Evolutionary conservation across 1,140 invertebrate genomes (phyloP).

Genomic region (Drosophila ogumai): DNA sequence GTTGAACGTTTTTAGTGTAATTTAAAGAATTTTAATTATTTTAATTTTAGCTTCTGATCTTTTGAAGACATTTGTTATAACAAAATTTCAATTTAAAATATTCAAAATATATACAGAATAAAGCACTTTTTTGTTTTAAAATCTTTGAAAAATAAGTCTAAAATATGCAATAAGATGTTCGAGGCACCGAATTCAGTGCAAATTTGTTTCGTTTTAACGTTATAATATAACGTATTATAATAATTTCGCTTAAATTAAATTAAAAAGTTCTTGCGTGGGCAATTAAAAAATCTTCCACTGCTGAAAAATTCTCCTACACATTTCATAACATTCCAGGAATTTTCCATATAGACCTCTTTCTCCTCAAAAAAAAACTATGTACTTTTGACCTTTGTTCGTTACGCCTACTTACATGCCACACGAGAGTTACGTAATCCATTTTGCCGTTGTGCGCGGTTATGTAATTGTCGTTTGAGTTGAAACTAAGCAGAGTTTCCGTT

Average conservation of each 20-base stretch:
- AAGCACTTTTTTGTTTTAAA: no score
- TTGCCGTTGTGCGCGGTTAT: constrained; percentile 50
- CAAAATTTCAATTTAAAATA: no score
- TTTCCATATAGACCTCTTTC: not conserved
- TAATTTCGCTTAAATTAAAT: no score
- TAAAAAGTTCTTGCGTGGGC: no score
- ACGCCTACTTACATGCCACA: constrained; percentile 60
- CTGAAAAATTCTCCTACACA: not conserved
- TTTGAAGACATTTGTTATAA: not conserved
- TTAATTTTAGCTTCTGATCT: no score
- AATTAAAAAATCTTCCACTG: no score
- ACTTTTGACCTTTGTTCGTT: constrained; percentile 49
- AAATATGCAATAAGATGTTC: no score
- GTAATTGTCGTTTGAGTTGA: constrained; percentile 34
- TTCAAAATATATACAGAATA: no score
- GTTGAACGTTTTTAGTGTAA: not conserved
- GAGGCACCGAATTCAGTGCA: no score
- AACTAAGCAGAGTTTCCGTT: constrained; percentile 17
- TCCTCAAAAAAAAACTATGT: not conserved
- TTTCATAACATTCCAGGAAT: not conserved
- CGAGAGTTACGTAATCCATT: constrained; percentile 73
- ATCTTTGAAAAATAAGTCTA: no score
- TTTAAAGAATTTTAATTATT: not conserved
- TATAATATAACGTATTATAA: no score
- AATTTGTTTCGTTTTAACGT: no score